phyloP scores from a whole-genome alignment of 2,797 vertebrate genomes.

The Gymnoscopelus braueri region DNA sequence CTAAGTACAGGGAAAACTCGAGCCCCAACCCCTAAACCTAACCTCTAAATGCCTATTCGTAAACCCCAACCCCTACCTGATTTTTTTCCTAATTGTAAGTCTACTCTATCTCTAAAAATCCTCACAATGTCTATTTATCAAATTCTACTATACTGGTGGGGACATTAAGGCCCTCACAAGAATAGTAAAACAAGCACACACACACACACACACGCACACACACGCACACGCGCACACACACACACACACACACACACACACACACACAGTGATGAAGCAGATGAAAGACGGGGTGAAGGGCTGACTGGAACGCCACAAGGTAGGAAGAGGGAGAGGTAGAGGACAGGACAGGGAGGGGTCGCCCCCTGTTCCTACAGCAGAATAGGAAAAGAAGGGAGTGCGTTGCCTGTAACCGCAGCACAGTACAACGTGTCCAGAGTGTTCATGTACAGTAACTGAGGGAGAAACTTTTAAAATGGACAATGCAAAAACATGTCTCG shows the following conservation, averaged over 20 bases:
- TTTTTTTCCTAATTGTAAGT: no score
- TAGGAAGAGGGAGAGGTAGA: constrained; percentile 61
- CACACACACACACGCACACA: neutral
- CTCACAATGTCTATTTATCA: no score
- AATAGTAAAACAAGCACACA: neutral
- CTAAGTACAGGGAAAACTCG: no score
- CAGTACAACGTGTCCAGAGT: no score
- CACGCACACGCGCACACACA: constrained; percentile 8
- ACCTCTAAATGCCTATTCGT: no score
- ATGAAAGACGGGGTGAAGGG: constrained; percentile 12
- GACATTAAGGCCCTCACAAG: constrained; percentile 3
- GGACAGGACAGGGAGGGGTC: constrained; percentile 41
- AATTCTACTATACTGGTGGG: no score
- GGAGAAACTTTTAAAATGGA: no score
- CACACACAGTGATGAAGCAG: neutral
- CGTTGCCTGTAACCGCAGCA: constrained; percentile 35
- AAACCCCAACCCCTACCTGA: no score
- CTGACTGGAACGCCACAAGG: constrained; percentile 20
- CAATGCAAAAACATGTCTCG: no score
- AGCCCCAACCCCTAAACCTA: no score
- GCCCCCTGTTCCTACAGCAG: constrained; percentile 60
- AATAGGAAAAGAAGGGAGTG: constrained; percentile 66
- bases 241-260: constrained; percentile 15
- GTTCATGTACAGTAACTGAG: no score
- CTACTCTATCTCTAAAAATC: no score